Evolutionary conservation across 2,888 invertebrate species (phyloP), one percentile per base, ranked within the genome.

Genomic region (Callyntrura sp.): DNA sequence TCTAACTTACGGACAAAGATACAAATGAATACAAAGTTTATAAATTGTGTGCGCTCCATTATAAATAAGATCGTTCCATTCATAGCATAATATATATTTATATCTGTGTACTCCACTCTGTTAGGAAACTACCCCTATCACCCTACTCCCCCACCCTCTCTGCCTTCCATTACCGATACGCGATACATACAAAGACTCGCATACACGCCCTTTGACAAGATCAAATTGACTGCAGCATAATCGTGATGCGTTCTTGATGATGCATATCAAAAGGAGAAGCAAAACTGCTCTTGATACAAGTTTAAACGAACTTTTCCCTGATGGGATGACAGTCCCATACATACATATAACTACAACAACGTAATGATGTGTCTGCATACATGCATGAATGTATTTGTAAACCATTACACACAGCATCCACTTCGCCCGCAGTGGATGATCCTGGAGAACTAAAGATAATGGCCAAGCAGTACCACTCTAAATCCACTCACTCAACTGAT

Each of bases 151-250:
- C 35, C 25, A 35, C 45, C 70, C 81, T n/a, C n/a, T n/a, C n/a
- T 25, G 81, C 84, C 51, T 48, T 23, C 82, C 82, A 62, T 83
- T 65, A 65, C 83, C 62, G 11, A 82, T 57, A 73, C 70, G 25
- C 55, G 25, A 48, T 17, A 45, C n/a, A n/a, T n/a, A n/a, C n/a
- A n/a, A n/a, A n/a, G 25, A 65, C 65, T n/a, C n/a, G n/a, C n/a
- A n/a, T 68, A 55, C 70, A 84, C 89, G 89, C 89, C 89, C 89
- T 89, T 85, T 84, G 78, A 89, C 79, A 65, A 84, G 60, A 65
- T 65, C 73, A 88, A 85, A 89, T 84, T 89, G 85, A 85, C 79
- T 85, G 89, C 79, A 25, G 68, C 68, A 89, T n/a, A n/a, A n/a
- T 68, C 83, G 79, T 78, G 79, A 84, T 85, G 79, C 57, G 78